Base-by-base conservation (phyloP, 1,140 invertebrate genomes). In the Pseudomyrmex concolor region DNA sequence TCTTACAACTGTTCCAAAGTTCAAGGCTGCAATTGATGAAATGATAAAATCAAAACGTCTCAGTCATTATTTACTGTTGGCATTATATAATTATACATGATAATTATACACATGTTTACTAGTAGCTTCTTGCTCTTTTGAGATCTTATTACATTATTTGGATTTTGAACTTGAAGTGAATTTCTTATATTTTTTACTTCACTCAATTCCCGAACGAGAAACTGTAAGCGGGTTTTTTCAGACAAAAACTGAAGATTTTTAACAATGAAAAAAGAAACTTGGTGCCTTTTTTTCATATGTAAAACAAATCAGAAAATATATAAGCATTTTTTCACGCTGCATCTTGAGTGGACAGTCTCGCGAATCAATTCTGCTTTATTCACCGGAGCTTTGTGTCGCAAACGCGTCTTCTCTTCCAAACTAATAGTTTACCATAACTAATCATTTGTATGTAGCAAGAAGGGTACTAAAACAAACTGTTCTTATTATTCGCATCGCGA, bases 271-370 rank as follows among this genome's bases (percentile, higher is more conserved):
- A 45, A 45, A 7, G 57, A 13, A 76, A 89, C 84, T 88, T 72
- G 67, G 88, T 89, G 88, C 88, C 88, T 89, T 88, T 89, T 89
- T 81, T 86, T 89, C 86, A 86, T 76, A 89, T 86, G 86, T 67
- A 86, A 70, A 78, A 50, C n/a, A 62, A 57, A 51, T 34, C 34
- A 34, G 54, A 57, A 72, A 45, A 80, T 51, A 80, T 51, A 82
- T 45, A 76, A 84, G 83, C 59, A 85, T 88, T 89, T 89, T 84
- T 89, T 84, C 80, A 88, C 76, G 84, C 60, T 19, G 66, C 71
- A 89, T 70, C 60, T 64, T 85, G 84, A 84, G 34, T 34, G 34
- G 5, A 5, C 5, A 7, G 34, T 34, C 34, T 34, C 34, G n/a
- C 50, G 15, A 34, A 70, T 55, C 51, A 55, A 64, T 76, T 76